Conservation (phyloP, 2,797 vertebrate genomes). For the Zenarchopterus dispar region DNA sequence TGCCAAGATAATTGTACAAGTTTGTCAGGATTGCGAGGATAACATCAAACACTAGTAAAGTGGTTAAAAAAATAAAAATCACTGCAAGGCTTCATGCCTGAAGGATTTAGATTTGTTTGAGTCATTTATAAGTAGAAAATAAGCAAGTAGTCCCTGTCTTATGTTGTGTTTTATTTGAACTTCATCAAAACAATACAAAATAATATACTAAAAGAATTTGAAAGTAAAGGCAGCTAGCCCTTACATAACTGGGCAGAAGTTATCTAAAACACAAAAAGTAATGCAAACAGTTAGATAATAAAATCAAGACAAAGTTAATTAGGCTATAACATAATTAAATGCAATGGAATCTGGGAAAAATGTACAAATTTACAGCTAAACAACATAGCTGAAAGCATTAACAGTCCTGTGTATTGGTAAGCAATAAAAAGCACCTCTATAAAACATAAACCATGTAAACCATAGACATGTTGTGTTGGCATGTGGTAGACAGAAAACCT, state of each 20-base stretch:
- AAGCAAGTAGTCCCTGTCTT: not conserved
- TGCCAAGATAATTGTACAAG: conserved; percentile 17
- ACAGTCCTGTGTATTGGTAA: not conserved
- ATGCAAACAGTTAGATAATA: not conserved
- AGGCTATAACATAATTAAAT: not conserved
- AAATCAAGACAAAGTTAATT: not conserved
- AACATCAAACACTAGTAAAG: conserved; percentile 21
- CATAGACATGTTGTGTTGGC: conserved; percentile 14
- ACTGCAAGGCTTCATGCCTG: conserved; percentile 10
- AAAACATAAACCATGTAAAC: not conserved
- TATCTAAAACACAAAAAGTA: not conserved
- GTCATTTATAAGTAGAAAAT: conserved; percentile 20
- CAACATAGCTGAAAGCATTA: not conserved
- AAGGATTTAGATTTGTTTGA: conserved; percentile 25
- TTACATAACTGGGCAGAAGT: not conserved
- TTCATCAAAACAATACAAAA: conserved; percentile 2
- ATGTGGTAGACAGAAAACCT: conserved; percentile 44
- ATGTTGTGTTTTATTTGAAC: not conserved
- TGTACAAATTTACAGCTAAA: not conserved
- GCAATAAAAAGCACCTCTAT: not conserved
- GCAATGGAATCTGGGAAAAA: not conserved
- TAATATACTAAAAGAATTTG: not conserved
- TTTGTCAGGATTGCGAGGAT: conserved; percentile 33
- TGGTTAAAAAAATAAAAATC: conserved; percentile 28
- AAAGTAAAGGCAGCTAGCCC: not conserved